Evolutionary conservation across 2,113 vertebrate species (phyloP).

Genomic region (Ammodramus savannarum): DNA sequence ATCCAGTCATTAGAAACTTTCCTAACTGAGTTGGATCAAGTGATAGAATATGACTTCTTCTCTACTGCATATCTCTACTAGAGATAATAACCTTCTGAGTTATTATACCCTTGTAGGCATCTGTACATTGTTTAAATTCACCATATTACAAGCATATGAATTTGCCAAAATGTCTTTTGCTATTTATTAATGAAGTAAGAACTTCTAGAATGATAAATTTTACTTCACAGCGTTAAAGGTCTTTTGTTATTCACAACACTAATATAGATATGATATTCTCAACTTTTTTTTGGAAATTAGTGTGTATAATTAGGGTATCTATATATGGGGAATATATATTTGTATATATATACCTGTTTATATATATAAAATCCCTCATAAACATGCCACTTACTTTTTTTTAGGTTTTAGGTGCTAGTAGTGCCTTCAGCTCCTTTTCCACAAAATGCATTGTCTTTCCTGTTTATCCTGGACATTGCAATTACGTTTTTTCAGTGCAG

Average conservation of each 20-base stretch:
- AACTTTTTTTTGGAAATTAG: neutral
- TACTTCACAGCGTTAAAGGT: neutral
- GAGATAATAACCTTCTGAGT: neutral
- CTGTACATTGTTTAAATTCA: neutral
- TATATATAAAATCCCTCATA: neutral
- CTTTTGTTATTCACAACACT: neutral
- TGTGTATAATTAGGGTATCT: neutral
- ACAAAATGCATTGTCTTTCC: neutral
- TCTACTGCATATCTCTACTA: neutral
- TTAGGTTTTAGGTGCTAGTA: neutral
- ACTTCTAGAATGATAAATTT: neutral
- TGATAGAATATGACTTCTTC: neutral
- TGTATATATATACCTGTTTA: neutral
- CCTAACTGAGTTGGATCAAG: neutral
- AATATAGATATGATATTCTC: neutral
- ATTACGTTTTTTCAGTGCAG: neutral
- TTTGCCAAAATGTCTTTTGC: neutral
- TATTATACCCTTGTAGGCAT: neutral
- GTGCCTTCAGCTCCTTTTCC: neutral
- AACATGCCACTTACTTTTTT: neutral
- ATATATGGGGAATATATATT: neutral
- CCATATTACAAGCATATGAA: neutral
- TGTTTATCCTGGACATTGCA: neutral
- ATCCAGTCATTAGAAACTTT: neutral
- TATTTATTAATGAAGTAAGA: neutral